phyloP scores from a whole-genome alignment of 1,140 invertebrate species.

The Teleogryllus occipitalis region DNA sequence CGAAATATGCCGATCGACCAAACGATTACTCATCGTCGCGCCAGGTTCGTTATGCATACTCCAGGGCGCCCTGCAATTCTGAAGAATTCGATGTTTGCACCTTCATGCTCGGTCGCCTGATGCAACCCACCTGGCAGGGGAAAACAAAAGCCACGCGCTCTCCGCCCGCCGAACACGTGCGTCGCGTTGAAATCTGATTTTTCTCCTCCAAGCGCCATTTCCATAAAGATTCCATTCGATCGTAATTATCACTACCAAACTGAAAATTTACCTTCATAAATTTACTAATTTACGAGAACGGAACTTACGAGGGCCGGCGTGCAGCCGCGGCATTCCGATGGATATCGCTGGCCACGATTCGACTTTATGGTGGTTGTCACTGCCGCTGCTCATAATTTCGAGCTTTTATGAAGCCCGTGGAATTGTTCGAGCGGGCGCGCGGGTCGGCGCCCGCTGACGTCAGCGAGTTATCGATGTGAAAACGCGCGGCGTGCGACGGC shows the following conservation, averaged over 20 bases:
- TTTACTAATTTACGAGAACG: not conserved
- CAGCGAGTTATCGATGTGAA: not conserved
- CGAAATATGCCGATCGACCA: too few relatives aligned
- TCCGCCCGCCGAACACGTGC: too few relatives aligned
- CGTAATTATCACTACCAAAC: not conserved
- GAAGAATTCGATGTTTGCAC: too few relatives aligned
- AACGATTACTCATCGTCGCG: too few relatives aligned
- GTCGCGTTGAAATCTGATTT: too few relatives aligned
- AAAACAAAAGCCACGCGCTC: too few relatives aligned
- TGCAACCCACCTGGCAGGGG: too few relatives aligned
- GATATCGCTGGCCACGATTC: not conserved
- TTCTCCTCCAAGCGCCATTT: not conserved
- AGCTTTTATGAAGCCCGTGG: not conserved
- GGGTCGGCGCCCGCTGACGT: not conserved
- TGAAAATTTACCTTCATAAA: not conserved
- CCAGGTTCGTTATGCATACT: too few relatives aligned
- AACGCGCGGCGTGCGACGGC: not conserved
- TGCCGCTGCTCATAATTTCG: not conserved
- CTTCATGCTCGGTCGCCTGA: too few relatives aligned
- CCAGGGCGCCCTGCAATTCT: too few relatives aligned
- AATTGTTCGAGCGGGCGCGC: not conserved
- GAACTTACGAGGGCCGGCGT: not conserved
- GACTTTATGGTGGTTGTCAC: not conserved
- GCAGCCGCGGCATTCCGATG: not conserved
- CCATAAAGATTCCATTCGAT: not conserved